Base-by-base conservation (phyloP, 2,113 vertebrate genomes). In the Strix uralensis region DNA sequence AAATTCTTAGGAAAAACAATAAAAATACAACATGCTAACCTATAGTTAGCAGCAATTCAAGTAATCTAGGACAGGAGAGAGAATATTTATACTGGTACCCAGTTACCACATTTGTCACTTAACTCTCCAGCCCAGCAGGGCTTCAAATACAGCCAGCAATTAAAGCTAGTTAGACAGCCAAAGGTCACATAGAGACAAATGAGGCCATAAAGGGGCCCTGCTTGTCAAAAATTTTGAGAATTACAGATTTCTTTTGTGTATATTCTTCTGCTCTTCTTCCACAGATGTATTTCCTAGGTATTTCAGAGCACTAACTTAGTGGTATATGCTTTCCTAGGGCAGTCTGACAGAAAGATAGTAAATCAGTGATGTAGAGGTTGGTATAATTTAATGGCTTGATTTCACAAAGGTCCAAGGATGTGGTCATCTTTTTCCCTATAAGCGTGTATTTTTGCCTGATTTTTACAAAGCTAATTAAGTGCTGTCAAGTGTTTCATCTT, bases 141-240 rank as follows among this genome's bases (percentile, higher is more conserved):
- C 46, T 96, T 94, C 91, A 80, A 70, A 94, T 22, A 38, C 49
- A 82, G 71, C 6, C 74, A 82, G 46, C 36, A 90, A 77, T 90
- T 94, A 92, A 86, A 96, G 30, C 16, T 83, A 34, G 46, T 81
- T 81, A 86, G 67, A 42, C 51, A 94, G 91, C 32, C 55, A 89
- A 74, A 95, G 65, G n/a, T 67, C 91, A 75, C 52, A 67, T 3
- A 70, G 55, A 84, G 73, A 74, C 34, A 84, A 96, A 89, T 42
- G n/a, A 87, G 61, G 55, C 52, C 47, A 81, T 84, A 93, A 89
- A 94, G 70, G 16, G 65, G 42, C 51, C 34, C 10, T 38, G 18
- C 32, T 88, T 73, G 4, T 42, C 38, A 90, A 90, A 87, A 71
- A 38, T 7, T 9, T 73, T 32, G 57, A 94, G 59, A 81, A 81